These are phyloP conservation scores for Drosophila melanosoma DNA, from an alignment of 2,888 invertebrate genomes.

Conservation along the genomic window DNA sequence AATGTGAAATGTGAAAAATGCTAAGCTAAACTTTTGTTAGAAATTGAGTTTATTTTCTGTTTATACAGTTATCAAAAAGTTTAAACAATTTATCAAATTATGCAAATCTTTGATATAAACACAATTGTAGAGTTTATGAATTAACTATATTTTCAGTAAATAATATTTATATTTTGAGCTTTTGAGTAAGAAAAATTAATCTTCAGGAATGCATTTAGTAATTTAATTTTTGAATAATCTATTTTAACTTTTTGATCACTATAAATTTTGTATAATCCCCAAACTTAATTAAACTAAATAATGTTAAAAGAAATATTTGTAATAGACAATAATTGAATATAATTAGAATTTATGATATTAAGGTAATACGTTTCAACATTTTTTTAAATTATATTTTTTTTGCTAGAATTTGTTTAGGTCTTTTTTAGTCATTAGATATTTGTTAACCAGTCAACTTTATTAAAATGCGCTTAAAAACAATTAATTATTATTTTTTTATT, in stretches of 20 bases:
- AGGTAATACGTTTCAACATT: neutral
- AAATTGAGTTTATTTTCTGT: neutral
- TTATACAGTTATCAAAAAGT: neutral
- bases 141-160: neutral
- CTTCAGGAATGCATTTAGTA: neutral
- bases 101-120: too few relatives aligned
- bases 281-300: too few relatives aligned
- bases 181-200: too few relatives aligned
- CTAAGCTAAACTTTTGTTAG: neutral
- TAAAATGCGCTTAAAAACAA: neutral
- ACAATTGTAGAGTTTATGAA: neutral
- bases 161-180: neutral
- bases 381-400: neutral
- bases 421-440: neutral
- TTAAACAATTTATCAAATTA: neutral
- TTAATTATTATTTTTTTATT: too few relatives aligned
- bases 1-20: neutral
- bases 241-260: neutral
- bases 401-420: neutral
- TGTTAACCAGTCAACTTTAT: neutral
- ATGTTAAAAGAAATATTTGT: too few relatives aligned
- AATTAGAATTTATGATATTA: neutral
- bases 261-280: too few relatives aligned
- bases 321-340: too few relatives aligned
- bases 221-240: neutral